Base-by-base conservation (phyloP, 2,113 vertebrate species). In the Muscicapa adusta region DNA sequence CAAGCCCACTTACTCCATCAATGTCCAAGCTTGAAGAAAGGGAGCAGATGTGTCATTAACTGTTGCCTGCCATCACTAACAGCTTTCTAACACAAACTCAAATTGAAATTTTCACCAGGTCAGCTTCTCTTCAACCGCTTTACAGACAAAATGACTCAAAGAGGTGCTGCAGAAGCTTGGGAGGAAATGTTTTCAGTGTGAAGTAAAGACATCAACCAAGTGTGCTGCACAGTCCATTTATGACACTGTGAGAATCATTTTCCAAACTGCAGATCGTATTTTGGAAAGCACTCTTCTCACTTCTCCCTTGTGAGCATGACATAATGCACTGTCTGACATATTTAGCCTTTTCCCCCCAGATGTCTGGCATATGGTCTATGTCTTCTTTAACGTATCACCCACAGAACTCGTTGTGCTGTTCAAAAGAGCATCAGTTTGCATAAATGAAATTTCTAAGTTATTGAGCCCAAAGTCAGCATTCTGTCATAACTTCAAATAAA, bases 31-130 rank as follows among this genome's bases (percentile, higher is more conserved):
- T 17, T 1, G 0, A 43, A 85, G 80, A 92, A 96, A 71, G 5
- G 6, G 18, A 96, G 79, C 96, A 97, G 94, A 95, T 96, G 96
- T 80, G 63, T 22, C 71, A 77, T 96, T 97, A 97, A 97, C 94
- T 87, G 57, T 94, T 96, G 81, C 91, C 73, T 94, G 77, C 54
- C 45, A 61, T 36, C 26, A 56, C 29, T 51, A 48, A 73, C 24
- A 70, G 18, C 66, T 77, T 51, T 14, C 43, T 78, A 91, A 86
- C 34, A 79, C 50, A 77, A 93, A 48, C 23, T 28, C 51, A 86
- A 81, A 70, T 47, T 51, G 42, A 38, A 53, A 51, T 40, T 77
- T 65, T 61, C 71, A 65, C 34, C 60, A 54, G 33, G 15, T 67
- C 74, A 85, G 4, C 17, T 79, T 19, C 54, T 40, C 57, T 83